These are phyloP conservation scores for Spicauda simplicius DNA, from an alignment of 2,888 invertebrate species.

Conservation along the genomic window DNA sequence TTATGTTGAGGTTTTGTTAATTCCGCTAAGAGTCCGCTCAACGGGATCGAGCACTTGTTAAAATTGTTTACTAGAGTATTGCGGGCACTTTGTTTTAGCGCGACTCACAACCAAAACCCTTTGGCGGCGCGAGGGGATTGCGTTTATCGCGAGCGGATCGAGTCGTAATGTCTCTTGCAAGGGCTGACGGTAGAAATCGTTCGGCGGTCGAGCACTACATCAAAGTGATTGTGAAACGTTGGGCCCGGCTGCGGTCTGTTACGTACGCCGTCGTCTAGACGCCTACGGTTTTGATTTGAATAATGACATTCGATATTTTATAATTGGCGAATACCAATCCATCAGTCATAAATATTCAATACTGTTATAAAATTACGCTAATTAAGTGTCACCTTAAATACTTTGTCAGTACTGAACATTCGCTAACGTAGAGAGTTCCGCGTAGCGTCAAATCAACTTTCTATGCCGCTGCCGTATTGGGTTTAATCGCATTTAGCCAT, in stretches of 20 bases:
- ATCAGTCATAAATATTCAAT: background rate
- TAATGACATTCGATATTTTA: slow-evolving; percentile 46
- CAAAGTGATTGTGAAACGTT: slow-evolving; percentile 68
- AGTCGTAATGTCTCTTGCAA: slow-evolving; percentile 39
- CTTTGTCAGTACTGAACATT: background rate
- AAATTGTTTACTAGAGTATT: slow-evolving; percentile 29
- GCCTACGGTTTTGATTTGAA: slow-evolving; percentile 54
- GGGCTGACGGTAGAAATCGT: slow-evolving; percentile 54
- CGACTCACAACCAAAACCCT: slow-evolving; percentile 20
- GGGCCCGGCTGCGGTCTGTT: slow-evolving; percentile 60
- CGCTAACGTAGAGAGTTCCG: slow-evolving; percentile 8
- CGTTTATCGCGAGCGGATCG: slow-evolving; percentile 60
- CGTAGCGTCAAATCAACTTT: background rate
- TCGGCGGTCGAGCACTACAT: slow-evolving; percentile 61
- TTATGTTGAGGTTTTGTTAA: slow-evolving; percentile 32
- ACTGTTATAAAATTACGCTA: no score
- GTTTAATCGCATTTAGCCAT: slow-evolving; percentile 17
- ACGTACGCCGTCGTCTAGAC: slow-evolving; percentile 62
- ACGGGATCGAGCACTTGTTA: slow-evolving; percentile 24
- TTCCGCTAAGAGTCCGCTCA: slow-evolving; percentile 27
- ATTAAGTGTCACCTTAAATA: slow-evolving; percentile 9
- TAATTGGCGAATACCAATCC: slow-evolving; percentile 26
- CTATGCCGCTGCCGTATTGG: slow-evolving; percentile 5
- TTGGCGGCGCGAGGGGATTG: slow-evolving; percentile 26
- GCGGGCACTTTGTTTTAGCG: slow-evolving; percentile 27